A percentile compares a stretch with the other conserved stretches of the same genome.
phyloP scores from a whole-genome alignment of 2,888 invertebrate genomes.

The Eledone cirrhosa region DNA sequence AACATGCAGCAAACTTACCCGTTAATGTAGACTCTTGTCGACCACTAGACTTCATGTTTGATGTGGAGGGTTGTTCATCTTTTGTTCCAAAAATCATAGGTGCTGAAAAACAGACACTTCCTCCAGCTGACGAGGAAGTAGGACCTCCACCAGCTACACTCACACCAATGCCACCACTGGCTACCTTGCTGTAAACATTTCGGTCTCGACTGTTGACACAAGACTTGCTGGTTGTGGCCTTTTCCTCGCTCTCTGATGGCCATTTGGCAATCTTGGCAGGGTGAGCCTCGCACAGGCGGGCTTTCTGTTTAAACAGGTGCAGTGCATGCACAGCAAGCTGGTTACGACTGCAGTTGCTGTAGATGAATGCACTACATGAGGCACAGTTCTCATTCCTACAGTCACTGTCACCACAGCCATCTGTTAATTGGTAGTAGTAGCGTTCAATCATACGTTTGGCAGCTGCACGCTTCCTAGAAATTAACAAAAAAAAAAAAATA shows the following conservation, averaged over 20 bases:
- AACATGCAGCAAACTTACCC: background rate
- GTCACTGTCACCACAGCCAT: constrained; percentile 89
- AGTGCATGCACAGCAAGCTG: constrained; percentile 91
- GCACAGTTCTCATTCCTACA: constrained; percentile 89
- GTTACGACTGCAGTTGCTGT: constrained; percentile 78
- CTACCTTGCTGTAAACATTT: background rate
- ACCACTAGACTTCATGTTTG: background rate
- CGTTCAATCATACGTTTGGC: constrained; percentile 85
- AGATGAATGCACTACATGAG: constrained; percentile 72
- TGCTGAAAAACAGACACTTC: background rate
- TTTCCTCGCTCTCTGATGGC: constrained; percentile 32
- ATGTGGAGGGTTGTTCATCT: constrained; percentile 20
- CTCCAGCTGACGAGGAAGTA: background rate
- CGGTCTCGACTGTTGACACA: background rate
- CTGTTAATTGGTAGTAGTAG: constrained; percentile 90
- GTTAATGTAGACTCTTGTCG: background rate
- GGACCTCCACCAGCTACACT: background rate
- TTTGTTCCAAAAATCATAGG: background rate
- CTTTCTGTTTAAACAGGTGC: constrained; percentile 84
- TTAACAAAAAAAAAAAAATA: background rate
- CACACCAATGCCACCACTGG: background rate
- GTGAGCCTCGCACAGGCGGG: constrained; percentile 78
- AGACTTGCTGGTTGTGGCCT: background rate
- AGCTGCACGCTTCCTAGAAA: constrained; percentile 66
- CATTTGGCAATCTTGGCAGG: constrained; percentile 56